Evolutionary conservation across 2,797 vertebrate genomes (phyloP), one percentile per base, ranked within the genome.

Genomic region (Orientallactaga sibirica): DNA sequence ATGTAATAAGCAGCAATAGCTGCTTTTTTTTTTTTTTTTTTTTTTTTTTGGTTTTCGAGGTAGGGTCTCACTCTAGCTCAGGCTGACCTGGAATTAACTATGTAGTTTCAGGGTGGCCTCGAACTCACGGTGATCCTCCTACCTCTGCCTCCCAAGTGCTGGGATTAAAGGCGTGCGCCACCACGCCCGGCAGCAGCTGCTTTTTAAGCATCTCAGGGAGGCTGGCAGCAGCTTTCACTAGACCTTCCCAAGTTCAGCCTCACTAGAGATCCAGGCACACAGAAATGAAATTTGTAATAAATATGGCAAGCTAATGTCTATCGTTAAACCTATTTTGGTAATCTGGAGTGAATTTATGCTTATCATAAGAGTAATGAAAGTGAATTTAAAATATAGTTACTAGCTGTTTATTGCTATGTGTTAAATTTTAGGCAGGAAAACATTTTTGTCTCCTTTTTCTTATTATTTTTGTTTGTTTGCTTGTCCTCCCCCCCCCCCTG

Each of bases 341-440:
- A 91, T 82, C 81, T 80, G 55, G 91, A 83, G n/a, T 94, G 20
- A 89, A 27, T 90, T 86, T 92, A 37, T 92, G 2, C 43, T 94
- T 92, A 62, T 68, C 5, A 52, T 70, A 67, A 84, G 33, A 19
- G 33, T 93, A 93, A 85, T 71, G 43, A 25, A 90, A 90, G 61
- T 84, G 20, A 29, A 76, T 83, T 61, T n/a, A 79, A 86, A 86
- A 74, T 86, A n/a, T 29, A 82, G 1, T 86, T 86, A 70, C 5
- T 83, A 84, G 68, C 18, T 91, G 27, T 74, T 88, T 94, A 29
- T 92, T 92, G 20, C 62, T 64, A 4, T 58, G 2, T 66, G 24
- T 93, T 48, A 86, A 81, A 64, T 70, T 94, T 92, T 11, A 25
- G 15, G 2, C 68, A 82, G 33, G 37, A 76, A 93, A 71, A 79